Evolutionary conservation across 2,113 vertebrate species (phyloP), one percentile per base, ranked within the genome.

Genomic region (Hypomesus transpacificus): DNA sequence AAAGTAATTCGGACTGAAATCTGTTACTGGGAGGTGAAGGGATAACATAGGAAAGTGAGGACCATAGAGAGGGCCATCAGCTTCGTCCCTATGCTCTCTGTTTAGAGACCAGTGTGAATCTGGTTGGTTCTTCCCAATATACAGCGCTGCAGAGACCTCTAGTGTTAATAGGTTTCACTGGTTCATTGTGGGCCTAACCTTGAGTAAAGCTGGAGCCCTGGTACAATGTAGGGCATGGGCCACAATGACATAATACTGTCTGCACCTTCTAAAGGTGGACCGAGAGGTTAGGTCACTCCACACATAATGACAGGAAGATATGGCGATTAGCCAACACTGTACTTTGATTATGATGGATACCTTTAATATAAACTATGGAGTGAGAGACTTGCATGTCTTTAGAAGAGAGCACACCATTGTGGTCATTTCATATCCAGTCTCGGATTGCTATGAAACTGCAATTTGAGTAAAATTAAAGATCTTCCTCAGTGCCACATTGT

Each of bases 1-100:
- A 91, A 91, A 91, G 91, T 92, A 89, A 89, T 92, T 91, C 87
- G 78, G 87, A 86, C 87, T 90, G 90, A 91, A 91, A 92, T 91
- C 87, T 89, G 86, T 92, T 89, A 88, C 87, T 80, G 70, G 80
- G 86, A 88, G 87, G 85, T 85, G 87, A 83, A 86, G 82, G 86
- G 81, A 86, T 86, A 89, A 87, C 86, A 86, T 82, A 87, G 88
- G 88, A 83, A 83, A 89, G 78, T 67, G 75, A 68, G 78, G 73
- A 80, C 83, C 80, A 78, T 84, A 46, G 5, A 74, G 79, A 85
- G 80, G 81, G 86, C 34, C 52, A 56, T 28, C 57, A 70, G 63
- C 31, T 57, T 64, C 67, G 46, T 70, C 82, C 83, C 68, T 70
- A 4, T 56, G 74, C 86, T 77, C 75, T 84, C 83, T 82, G 81